Conservation (phyloP, 1,140 invertebrate genomes). For the Sinella curviseta region DNA sequence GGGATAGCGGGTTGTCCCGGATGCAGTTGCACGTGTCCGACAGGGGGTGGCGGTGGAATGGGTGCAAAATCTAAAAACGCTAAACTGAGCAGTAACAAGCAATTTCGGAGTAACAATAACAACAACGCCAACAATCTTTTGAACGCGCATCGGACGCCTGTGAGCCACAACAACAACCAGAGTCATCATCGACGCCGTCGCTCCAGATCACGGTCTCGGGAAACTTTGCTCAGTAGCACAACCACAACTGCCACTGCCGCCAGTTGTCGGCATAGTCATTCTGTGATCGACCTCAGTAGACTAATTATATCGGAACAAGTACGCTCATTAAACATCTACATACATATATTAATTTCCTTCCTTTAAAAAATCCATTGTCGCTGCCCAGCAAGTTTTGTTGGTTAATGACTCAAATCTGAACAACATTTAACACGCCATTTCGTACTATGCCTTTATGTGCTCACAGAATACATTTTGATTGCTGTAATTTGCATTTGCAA, state of each 20-base stretch:
- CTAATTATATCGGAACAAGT: slow-evolving; percentile 16
- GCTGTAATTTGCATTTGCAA: too few species aligned
- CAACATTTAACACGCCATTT: too few species aligned
- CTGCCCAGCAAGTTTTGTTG: too few species aligned
- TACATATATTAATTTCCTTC: too few species aligned
- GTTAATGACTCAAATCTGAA: too few species aligned
- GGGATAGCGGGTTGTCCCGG: neutral
- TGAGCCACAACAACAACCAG: neutral
- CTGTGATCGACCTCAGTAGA: slow-evolving; percentile 4
- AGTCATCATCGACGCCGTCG: neutral
- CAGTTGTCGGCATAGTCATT: neutral
- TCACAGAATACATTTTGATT: too few species aligned
- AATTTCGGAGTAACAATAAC: neutral
- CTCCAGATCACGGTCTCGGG: slow-evolving; percentile 3
- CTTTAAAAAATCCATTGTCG: too few species aligned
- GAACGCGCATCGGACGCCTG: neutral
- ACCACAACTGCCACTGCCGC: neutral
- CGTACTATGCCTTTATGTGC: too few species aligned
- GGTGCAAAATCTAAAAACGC: neutral
- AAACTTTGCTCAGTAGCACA: slow-evolving; percentile 14
- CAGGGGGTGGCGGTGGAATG: neutral
- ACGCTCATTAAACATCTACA: neutral
- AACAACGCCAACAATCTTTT: neutral
- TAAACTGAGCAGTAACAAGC: neutral
- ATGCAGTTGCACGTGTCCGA: slow-evolving; percentile 3